A percentile compares a stretch with the other conserved stretches of the same genome.
These are phyloP conservation scores for Euspilapteryx auroguttella DNA, from an alignment of 2,888 invertebrate genomes.

Conservation along the genomic window DNA sequence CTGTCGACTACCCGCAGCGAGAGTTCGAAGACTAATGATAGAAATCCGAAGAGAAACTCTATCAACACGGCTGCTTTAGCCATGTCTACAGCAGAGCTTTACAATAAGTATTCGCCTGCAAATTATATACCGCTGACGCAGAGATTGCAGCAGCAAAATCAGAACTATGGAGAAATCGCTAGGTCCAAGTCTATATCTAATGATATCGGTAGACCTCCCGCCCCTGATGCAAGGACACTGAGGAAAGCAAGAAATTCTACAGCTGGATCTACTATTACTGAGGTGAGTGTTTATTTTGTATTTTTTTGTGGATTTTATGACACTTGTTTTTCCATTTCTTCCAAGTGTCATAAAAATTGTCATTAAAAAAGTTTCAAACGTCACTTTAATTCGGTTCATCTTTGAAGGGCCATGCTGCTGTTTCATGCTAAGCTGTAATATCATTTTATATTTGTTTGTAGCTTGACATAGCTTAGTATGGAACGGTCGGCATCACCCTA, in stretches of 20 bases:
- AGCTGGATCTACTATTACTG: slow-evolving; percentile 27
- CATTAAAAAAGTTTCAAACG: no score
- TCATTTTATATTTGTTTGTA: no score
- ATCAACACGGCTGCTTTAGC: slow-evolving; percentile 52
- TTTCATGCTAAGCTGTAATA: no score
- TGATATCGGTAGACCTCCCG: slow-evolving; percentile 57
- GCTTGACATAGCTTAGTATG: no score
- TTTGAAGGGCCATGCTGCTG: no score
- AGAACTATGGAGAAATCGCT: slow-evolving; percentile 33
- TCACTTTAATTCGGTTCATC: no score
- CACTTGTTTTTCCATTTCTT: slow-evolving; percentile 1
- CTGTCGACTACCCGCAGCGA: slow-evolving; percentile 58
- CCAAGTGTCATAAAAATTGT: no score
- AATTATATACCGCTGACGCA: slow-evolving; percentile 69
- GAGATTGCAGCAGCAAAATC: slow-evolving; percentile 25
- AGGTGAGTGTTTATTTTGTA: slow-evolving; percentile 35
- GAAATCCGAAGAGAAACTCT: slow-evolving; percentile 30
- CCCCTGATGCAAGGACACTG: slow-evolving; percentile 24
- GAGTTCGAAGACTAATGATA: slow-evolving; percentile 41
- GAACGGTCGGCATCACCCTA: no score
- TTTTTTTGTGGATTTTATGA: neutral
- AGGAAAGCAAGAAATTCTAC: slow-evolving; percentile 35
- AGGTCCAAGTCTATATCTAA: slow-evolving; percentile 61
- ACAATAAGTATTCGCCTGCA: slow-evolving; percentile 75
- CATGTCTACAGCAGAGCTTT: slow-evolving; percentile 68